Conservation (phyloP, 30 jellyfish, hydroid and myxozoan genomes). For the Sanderia malayensis region DNA sequence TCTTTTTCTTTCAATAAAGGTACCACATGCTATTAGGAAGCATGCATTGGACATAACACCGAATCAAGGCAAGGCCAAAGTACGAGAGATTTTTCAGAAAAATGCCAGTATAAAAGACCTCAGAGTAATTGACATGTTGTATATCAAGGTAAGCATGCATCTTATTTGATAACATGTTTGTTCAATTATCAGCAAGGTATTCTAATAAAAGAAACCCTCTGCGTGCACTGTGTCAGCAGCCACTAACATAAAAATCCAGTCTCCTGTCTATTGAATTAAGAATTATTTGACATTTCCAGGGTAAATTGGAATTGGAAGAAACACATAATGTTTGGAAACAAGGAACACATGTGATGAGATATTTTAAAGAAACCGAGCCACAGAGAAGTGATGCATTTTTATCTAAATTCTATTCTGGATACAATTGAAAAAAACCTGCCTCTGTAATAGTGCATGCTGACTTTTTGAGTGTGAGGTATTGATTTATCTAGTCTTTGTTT, state of each 20-base stretch:
- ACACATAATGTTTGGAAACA: constrained; percentile 95
- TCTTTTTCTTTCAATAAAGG: constrained; percentile 47
- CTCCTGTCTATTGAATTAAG: neutral
- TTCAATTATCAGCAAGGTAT: neutral
- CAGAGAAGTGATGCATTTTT: constrained; percentile 58
- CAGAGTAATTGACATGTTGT: constrained; percentile 93
- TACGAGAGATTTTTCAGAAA: constrained; percentile 75
- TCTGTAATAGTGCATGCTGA: neutral
- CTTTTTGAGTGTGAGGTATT: too few relatives aligned
- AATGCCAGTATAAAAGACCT: constrained; percentile 73
- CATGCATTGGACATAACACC: constrained; percentile 88
- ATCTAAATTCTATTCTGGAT: constrained; percentile 81
- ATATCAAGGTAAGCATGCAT: constrained; percentile 68
- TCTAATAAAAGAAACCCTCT: neutral
- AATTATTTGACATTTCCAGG: too few relatives aligned
- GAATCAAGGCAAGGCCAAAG: constrained; percentile 82
- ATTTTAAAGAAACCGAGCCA: constrained; percentile 78
- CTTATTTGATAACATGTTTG: neutral
- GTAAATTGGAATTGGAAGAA: constrained; percentile 93
- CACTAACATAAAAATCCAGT: neutral
- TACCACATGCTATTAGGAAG: constrained; percentile 81
- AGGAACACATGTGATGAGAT: constrained; percentile 82
- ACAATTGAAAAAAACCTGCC: constrained; percentile 38
- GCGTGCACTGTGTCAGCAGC: neutral
- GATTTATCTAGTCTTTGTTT: too few relatives aligned